Evolutionary conservation across 2,797 vertebrate genomes (phyloP), one percentile per base, ranked within the genome.

Genomic region (Paramormyrops hopkinsi): DNA sequence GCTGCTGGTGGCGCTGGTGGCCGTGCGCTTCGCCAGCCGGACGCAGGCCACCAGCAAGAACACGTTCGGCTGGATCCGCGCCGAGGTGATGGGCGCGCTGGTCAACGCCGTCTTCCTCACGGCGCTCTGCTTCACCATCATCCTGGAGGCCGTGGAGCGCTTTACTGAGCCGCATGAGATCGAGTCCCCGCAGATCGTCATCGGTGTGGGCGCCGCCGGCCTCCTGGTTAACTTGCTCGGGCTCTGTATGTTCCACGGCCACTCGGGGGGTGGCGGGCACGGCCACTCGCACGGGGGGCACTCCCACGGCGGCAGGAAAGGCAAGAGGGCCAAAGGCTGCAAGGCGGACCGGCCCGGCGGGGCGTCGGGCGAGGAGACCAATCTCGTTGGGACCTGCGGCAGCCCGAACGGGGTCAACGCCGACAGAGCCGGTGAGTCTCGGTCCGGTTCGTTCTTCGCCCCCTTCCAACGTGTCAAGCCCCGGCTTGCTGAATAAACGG

Each of bases 51-150:
- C 98, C 91, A 96, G 97, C 92, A 99, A 99, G 91, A 99, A 99
- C 96, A 99, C 98, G 6, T 99, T 99, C 93, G 98, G 98, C 4
- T 99, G 98, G 98, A 98, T 99, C 95, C 97, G 98, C 76, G 98
- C 98, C 48, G 98, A 99, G 95, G 98, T 98, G 95, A 99, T 99
- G 98, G 98, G 98, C n/a, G 98, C 98, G 4, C 96, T 99, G 89
- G 97, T 99, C 89, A 99, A 99, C 94, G 98, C 98, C 53, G 97
- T 99, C 90, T 99, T 99, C 95, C 98, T 99, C 91, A 99, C 98
- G 62, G 98, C 98, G 87, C 96, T 99, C 86, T 99, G 98, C 95
- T 99, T 99, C 96, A 98, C 98, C 93, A 98, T 99, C 94, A 94
- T 99, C 22, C 96, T 99, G 93, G 98, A 99, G 95, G 98, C 97